These are phyloP conservation scores for Thecophora atra DNA, from an alignment of 2,888 invertebrate genomes.

Conservation along the genomic window DNA sequence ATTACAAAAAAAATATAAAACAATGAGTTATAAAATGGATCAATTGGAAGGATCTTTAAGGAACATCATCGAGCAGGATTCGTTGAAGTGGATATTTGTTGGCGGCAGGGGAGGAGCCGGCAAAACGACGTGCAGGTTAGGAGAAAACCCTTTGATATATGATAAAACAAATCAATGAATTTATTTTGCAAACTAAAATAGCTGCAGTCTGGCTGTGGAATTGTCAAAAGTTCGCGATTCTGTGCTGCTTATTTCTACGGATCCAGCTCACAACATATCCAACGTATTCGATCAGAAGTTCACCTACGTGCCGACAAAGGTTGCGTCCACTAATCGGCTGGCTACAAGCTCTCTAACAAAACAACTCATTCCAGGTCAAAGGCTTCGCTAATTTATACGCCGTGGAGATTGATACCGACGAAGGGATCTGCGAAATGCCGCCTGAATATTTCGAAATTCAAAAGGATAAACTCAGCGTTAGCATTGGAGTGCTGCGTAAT, in stretches of 20 bases:
- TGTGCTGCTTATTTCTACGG: conserved; percentile 97
- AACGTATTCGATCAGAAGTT: conserved; percentile 99
- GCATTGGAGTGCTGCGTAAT: conserved; percentile 91
- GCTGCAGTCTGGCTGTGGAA: conserved; percentile 96
- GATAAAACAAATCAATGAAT: no score
- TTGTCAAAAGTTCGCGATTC: conserved; percentile 90
- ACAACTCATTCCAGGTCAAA: conserved; percentile 57
- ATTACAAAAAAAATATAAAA: conserved; percentile 19
- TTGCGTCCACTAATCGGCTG: no score
- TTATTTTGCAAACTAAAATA: no score
- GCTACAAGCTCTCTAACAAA: no score
- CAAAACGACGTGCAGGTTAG: conserved; percentile 97
- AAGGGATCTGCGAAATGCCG: conserved; percentile 91
- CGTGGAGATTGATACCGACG: conserved; percentile 99
- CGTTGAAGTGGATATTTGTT: conserved; percentile 98
- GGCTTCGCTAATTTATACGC: conserved; percentile 84
- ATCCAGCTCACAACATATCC: conserved; percentile 99
- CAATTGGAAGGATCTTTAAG: conserved; percentile 76
- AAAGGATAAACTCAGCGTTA: conserved; percentile 79
- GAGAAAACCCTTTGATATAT: not conserved
- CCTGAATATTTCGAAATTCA: conserved; percentile 94
- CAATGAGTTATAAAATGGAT: conserved; percentile 66
- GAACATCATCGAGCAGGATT: conserved; percentile 91
- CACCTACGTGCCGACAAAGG: conserved; percentile 78
- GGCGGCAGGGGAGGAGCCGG: conserved; percentile 98